A percentile compares a stretch with the other conserved stretches of the same genome.
Conservation (phyloP, 2,113 vertebrate species). For the Amazona vittata region DNA sequence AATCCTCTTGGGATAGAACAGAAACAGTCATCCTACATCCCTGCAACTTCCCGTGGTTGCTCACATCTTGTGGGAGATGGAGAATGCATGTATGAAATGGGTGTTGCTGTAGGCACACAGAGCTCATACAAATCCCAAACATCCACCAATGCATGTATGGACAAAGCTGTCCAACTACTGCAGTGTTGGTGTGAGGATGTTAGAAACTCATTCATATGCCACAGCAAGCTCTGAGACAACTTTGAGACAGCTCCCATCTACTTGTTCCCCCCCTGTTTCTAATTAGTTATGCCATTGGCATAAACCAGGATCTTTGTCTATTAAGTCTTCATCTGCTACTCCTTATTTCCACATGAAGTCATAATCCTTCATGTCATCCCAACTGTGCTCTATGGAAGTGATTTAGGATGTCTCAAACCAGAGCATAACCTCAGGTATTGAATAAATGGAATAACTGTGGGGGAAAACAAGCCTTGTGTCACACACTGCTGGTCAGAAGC, state of each 20-base stretch:
- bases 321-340: constrained; percentile 20
- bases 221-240: background rate
- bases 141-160: background rate
- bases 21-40: background rate
- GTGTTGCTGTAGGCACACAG: background rate
- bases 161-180: background rate
- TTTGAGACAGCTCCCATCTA: background rate
- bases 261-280: constrained; percentile 5
- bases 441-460: constrained; percentile 8
- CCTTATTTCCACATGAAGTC: constrained; percentile 15
- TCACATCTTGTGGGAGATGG: background rate
- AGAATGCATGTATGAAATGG: background rate
- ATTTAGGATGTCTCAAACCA: background rate
- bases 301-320: background rate
- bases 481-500: background rate
- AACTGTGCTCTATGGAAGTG: background rate
- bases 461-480: constrained; percentile 7
- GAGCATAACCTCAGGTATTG: constrained; percentile 34
- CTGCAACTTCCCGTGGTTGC: background rate
- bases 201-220: background rate
- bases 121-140: background rate
- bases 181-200: background rate
- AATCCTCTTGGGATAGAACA: background rate
- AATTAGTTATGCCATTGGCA: constrained; percentile 2
- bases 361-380: constrained; percentile 6